Base-by-base conservation (phyloP, 2,888 invertebrate genomes). In the Xylota sylvarum region DNA sequence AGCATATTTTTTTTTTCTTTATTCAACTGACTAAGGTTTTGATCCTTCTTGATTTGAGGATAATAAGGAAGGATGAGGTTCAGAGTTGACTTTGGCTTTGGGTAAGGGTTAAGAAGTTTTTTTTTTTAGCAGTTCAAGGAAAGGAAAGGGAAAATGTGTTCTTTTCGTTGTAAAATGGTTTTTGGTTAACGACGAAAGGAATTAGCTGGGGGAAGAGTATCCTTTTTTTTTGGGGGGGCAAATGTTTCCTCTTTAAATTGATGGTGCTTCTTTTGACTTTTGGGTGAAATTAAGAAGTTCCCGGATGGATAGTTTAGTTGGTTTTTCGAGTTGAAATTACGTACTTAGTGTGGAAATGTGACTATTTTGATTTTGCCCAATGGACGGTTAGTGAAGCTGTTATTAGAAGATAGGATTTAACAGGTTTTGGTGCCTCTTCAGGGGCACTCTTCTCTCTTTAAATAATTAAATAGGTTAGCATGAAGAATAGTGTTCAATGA, bases 1-100 rank as follows among this genome's bases (percentile, higher is more conserved):
- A 73, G 73, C 79, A 80, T 80, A 65, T 56, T 64, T 37, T 80
- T 55, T 78, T 48, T 37, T 9, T 14, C 19, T 35, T n/a, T 30
- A 17, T 40, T 50, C 27, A 48, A 46, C 35, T 46, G 23, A 5
- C 37, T 19, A 27, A 10, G 14, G 60, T 40, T 69, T 58, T 52
- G 67, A 67, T 78, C 52, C 78, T 70, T 70, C 52, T 46, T 60
- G 70, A 69, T 69, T 58, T 52, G 52, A 43, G 50, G 37, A 48
- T 67, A 58, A 67, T 30, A 48, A 43, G 46, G 37, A 56, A 30
- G 17, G 10, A 48, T 48, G 55, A 58, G 40, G 23, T 43, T 43
- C 4, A 10, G 4, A 27, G 37, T 37, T 0, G 46, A 1, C n/a
- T 27, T 27, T 19, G 23, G 23, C 23, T 23, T 30, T 14, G 9